Base-by-base conservation (phyloP, 2,797 vertebrate genomes). In the Coranthus polyacanthus region DNA sequence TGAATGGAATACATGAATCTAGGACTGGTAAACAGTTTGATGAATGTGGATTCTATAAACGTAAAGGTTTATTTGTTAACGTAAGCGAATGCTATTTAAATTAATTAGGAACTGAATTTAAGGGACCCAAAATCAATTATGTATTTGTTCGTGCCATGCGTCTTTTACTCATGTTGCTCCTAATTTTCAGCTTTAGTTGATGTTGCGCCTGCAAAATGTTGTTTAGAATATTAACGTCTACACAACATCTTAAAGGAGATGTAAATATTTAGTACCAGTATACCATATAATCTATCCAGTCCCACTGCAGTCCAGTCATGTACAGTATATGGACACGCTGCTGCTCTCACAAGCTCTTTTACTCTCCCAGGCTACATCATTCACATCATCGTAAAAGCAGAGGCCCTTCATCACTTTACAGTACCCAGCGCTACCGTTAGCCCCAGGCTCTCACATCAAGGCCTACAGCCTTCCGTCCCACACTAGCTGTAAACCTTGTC, bases 341-440 rank as follows among this genome's bases (percentile, higher is more conserved):
- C 78, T 68, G 63, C 72, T 88, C 79, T 86, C 81, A 75, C 78
- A 72, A 77, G 79, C 77, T 70, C 52, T 85, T 88, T 88, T 83
- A 90, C 75, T 84, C 79, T 89, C 84, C 83, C 80, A 86, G 88
- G 88, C 89, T 85, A 87, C 78, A 93, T 91, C 90, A 91, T 89
- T 92, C 91, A 70, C 66, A 92, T 92, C 89, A 92, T 82, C 81
- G 65, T 86, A 88, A 94, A 93, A 89, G 88, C 83, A 49, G 91
- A 72, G 84, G 89, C 86, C 92, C 83, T 79, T 80, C 84, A 87
- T 86, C 83, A 75, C 84, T 91, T 94, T 94, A 94, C 86, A 89
- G 90, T 90, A 75, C 92, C 83, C 89, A 83, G 85, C 57, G 84
- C 92, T 93, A 54, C 86, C 86, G 81, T 91, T 92, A 89, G 86